phyloP scores from a whole-genome alignment of 2,888 invertebrate genomes.

The Drosophila niveifrons region DNA sequence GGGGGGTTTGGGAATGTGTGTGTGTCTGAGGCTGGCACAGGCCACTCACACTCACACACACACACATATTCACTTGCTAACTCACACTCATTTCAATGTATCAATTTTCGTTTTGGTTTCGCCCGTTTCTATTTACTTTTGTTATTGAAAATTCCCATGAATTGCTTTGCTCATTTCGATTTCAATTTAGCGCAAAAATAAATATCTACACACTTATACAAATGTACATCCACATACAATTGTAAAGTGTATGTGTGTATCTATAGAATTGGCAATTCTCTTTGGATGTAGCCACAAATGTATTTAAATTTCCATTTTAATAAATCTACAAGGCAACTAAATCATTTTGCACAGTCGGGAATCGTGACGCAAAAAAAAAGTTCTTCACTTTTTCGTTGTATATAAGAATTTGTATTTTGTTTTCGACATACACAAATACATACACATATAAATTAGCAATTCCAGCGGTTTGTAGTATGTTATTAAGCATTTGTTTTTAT shows the following conservation, averaged over 20 bases:
- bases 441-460: slow-evolving; percentile 7
- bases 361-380: slow-evolving; percentile 31
- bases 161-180: slow-evolving; percentile 50
- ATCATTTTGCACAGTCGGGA: slow-evolving; percentile 27
- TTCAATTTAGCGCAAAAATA: slow-evolving; percentile 41
- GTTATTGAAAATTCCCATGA: slow-evolving; percentile 56
- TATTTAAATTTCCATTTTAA: slow-evolving; percentile 32
- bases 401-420: neutral
- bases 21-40: slow-evolving; percentile 10
- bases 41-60: slow-evolving; percentile 1
- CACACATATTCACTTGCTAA: neutral
- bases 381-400: neutral
- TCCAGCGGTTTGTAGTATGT: neutral
- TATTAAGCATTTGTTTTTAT: slow-evolving; percentile 6
- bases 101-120: slow-evolving; percentile 60
- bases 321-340: slow-evolving; percentile 39
- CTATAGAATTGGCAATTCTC: slow-evolving; percentile 28
- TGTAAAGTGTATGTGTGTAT: neutral
- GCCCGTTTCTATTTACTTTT: slow-evolving; percentile 55
- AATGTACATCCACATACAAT: neutral
- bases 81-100: slow-evolving; percentile 40
- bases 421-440: neutral
- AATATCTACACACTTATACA: slow-evolving; percentile 12
- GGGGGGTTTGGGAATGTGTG: slow-evolving; percentile 3
- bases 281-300: slow-evolving; percentile 10